Base-by-base conservation (phyloP, 2,113 vertebrate species). In the Narcine bancroftii region DNA sequence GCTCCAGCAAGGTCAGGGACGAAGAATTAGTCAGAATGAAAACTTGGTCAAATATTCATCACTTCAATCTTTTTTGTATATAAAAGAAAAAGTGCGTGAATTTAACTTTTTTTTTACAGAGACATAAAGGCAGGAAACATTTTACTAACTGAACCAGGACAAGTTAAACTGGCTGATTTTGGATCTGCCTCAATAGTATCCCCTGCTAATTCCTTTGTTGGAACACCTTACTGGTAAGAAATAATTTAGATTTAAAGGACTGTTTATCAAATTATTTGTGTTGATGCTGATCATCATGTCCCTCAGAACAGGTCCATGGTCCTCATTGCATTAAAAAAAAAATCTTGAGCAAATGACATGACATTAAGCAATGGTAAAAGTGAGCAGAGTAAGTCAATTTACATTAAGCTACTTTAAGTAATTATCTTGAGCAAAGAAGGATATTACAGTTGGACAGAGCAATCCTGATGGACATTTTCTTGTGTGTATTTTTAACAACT, bases 111-210 rank as follows among this genome's bases (percentile, higher is more conserved):
- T 6, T 53, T 65, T 92, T 71, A 92, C 94, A 99, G 98, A 97
- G 99, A 99, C 95, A 97, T 99, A 96, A 99, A 99, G 97, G 99
- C 99, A 94, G 99, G 99, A 94, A 99, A 99, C 95, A 99, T 99
- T 96, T 97, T 99, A 94, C 97, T 99, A 94, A 99, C 99, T 92
- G 99, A 99, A 94, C 97, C 97, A 89, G 99, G 99, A 94, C 99
- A 99, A 94, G 99, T 99, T 94, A 99, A 99, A 94, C 95, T 99
- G 72, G 99, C 99, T 71, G 99, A 99, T 95, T 99, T 99, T 95
- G 99, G 99, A 94, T 99, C 99, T n/a, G 99, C 99, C 87, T 99
- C 99, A 92, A 97, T 99, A 95, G 96, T 96, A 92, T 99, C 97
- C 94, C 99, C 99, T 95, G 99, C 99, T 97, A 99, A 99, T 94